Evolutionary conservation across 2,888 invertebrate genomes (phyloP).

Genomic region (Spatulosminthurus flaviceps): DNA sequence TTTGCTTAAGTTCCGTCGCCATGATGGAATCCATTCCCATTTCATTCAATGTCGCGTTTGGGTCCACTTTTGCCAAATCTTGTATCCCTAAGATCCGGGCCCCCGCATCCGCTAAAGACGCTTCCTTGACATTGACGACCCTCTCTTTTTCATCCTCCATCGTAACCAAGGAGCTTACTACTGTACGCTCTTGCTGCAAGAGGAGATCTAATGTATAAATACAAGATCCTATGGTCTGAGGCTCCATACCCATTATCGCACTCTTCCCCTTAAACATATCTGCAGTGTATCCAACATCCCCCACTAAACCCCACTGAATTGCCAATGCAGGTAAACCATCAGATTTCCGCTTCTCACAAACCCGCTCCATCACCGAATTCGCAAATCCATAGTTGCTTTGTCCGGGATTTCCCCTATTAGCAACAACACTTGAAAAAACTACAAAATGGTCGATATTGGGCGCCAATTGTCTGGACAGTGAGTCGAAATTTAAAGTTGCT

Average conservation of each 20-base stretch:
- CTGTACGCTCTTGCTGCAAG: constrained; percentile 71
- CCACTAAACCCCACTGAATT: constrained; percentile 73
- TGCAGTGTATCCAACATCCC: constrained; percentile 71
- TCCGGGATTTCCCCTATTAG: constrained; percentile 72
- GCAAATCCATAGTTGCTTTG: constrained; percentile 73
- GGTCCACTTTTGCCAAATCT: constrained; percentile 79
- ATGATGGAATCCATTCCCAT: constrained; percentile 97
- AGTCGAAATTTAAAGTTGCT: constrained; percentile 69
- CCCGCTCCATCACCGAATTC: constrained; percentile 71
- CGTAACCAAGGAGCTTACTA: constrained; percentile 85
- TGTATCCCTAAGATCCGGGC: constrained; percentile 78
- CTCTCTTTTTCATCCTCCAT: constrained; percentile 76
- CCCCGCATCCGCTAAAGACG: constrained; percentile 73
- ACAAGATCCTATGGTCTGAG: constrained; percentile 85
- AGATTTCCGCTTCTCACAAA: constrained; percentile 68
- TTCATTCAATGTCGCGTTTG: constrained; percentile 77
- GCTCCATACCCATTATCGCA: constrained; percentile 78
- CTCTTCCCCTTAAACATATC: constrained; percentile 69
- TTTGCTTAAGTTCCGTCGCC: constrained; percentile 96
- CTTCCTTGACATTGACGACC: constrained; percentile 44
- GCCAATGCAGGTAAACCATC: constrained; percentile 69
- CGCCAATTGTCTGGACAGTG: constrained; percentile 67
- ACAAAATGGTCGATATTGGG: constrained; percentile 68
- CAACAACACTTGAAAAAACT: constrained; percentile 71
- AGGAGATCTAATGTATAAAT: constrained; percentile 75